These are phyloP conservation scores for Porites lobata DNA, from an alignment of 92 coral and sea anemone genomes.

Conservation along the genomic window DNA sequence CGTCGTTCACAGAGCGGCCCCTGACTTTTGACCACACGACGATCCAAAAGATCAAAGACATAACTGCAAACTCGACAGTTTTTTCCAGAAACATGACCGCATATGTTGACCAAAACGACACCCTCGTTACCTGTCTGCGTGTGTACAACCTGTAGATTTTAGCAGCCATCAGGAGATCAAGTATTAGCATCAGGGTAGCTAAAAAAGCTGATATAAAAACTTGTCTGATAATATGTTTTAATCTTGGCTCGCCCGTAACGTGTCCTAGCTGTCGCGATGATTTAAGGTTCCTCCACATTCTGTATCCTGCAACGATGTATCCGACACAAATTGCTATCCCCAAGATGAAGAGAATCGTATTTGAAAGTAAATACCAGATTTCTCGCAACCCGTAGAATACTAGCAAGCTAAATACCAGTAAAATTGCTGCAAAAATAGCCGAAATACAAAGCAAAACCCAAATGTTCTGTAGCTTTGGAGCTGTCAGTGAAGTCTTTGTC, in stretches of 20 bases:
- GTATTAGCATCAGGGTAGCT: background rate
- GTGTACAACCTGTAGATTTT: background rate
- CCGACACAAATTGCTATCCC: conserved; percentile 73
- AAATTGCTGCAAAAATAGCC: conserved; percentile 22
- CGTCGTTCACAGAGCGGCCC: background rate
- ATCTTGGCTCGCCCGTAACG: background rate
- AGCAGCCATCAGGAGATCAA: background rate
- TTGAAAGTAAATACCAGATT: conserved; percentile 57
- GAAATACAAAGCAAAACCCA: conserved; percentile 57
- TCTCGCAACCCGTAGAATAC: conserved; percentile 50
- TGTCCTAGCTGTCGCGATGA: conserved; percentile 52
- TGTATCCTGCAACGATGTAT: conserved; percentile 58
- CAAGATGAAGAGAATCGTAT: conserved; percentile 49
- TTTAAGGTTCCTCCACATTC: conserved; percentile 68
- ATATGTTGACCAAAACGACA: background rate
- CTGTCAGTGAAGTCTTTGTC: conserved; percentile 58
- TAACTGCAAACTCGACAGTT: background rate
- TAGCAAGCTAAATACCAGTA: conserved; percentile 49
- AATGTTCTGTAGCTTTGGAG: conserved; percentile 73
- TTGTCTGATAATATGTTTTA: too few relatives aligned
- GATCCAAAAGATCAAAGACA: background rate
- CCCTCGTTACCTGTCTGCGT: background rate
- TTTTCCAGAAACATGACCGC: background rate
- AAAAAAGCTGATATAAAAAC: background rate
- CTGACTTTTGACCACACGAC: background rate